Conservation (phyloP, 2,888 invertebrate species). For the Beris morrisii region DNA sequence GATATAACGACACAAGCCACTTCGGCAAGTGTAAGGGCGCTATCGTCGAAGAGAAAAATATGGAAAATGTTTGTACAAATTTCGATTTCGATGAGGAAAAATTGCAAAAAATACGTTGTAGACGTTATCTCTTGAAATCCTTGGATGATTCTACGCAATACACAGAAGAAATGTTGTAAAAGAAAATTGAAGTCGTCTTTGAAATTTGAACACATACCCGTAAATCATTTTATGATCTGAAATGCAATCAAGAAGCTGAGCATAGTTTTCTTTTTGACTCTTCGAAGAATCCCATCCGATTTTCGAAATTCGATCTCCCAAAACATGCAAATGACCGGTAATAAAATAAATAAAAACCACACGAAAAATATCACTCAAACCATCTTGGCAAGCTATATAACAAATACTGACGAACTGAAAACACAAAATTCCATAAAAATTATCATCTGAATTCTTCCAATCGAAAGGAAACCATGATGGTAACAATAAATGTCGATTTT, state of each 20-base stretch:
- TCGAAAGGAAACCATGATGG: slow-evolving; percentile 1
- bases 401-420: neutral
- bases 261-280: neutral
- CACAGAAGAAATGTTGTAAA: no score
- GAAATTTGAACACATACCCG: neutral
- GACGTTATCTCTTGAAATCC: no score
- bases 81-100: no score
- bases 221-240: neutral
- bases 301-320: neutral
- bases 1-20: no score
- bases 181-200: no score
- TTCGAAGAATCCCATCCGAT: neutral
- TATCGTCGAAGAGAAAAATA: no score
- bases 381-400: neutral
- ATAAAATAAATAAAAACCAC: neutral
- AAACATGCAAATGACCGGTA: neutral
- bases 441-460: neutral
- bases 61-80: no score
- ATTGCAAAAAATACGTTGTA: no score
- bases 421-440: neutral
- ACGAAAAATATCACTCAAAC: slow-evolving; percentile 15
- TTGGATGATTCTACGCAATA: no score
- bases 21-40: no score
- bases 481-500: neutral
- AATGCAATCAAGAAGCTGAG: slow-evolving; percentile 5